These are phyloP conservation scores for Trachelus iudaicus DNA, from an alignment of 2,888 invertebrate genomes.

Conservation along the genomic window DNA sequence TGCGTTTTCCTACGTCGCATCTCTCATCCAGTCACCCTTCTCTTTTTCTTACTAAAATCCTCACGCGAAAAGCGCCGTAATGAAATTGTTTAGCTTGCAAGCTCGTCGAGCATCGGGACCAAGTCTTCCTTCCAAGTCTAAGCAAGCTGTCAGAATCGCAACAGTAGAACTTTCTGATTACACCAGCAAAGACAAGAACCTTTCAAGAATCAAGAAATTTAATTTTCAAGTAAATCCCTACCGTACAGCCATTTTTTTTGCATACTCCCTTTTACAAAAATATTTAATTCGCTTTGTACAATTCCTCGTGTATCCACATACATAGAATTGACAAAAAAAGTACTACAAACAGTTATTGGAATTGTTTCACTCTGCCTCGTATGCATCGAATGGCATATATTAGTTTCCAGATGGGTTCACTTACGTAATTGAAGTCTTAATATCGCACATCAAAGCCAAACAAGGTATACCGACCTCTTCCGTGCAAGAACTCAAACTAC, in stretches of 20 bases:
- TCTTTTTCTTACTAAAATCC: neutral
- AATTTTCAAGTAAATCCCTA: neutral
- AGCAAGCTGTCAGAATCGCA: neutral
- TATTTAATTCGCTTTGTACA: neutral
- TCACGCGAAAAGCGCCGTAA: neutral
- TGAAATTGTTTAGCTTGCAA: neutral
- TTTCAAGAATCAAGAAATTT: neutral
- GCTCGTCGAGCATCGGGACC: neutral
- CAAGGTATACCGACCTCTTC: conserved; percentile 13
- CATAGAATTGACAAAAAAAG: neutral
- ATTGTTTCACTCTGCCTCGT: neutral
- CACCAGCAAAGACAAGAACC: neutral
- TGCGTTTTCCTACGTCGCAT: neutral
- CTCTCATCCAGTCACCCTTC: neutral
- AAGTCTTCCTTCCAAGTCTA: neutral
- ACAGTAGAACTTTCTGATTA: neutral
- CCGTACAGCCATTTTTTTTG: neutral
- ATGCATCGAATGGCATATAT: conserved; percentile 37
- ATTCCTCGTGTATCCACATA: neutral
- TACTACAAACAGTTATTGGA: neutral
- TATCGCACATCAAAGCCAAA: conserved; percentile 38
- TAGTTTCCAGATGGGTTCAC: conserved; percentile 38
- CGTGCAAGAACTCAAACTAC: conserved; percentile 15
- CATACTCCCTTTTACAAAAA: neutral
- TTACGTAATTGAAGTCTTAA: conserved; percentile 43